These are phyloP conservation scores for Varroa destructor DNA, from an alignment of 1,140 invertebrate genomes.

Conservation along the genomic window DNA sequence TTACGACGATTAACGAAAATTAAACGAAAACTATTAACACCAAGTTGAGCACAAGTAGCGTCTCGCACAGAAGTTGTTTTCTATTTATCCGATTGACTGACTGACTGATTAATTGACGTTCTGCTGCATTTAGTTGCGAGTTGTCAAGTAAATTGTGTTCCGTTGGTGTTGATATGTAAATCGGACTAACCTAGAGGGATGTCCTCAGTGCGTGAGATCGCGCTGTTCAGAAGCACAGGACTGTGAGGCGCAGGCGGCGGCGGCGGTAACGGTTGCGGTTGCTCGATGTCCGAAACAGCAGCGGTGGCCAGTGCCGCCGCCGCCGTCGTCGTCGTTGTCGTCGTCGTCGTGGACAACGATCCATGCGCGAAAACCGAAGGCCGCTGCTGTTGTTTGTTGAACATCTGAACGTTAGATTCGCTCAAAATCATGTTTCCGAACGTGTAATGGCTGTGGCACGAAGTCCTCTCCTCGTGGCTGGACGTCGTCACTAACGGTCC, in stretches of 20 bases:
- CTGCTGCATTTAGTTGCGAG: too few relatives aligned
- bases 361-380: slow-evolving; percentile 22
- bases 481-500: too few relatives aligned
- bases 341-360: slow-evolving; percentile 5
- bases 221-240: not conserved
- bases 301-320: not conserved
- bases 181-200: slow-evolving; percentile 19
- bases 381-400: slow-evolving; percentile 22
- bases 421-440: slow-evolving; percentile 14
- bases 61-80: too few relatives aligned
- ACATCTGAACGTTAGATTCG: slow-evolving; percentile 26
- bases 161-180: too few relatives aligned
- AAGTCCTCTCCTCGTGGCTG: not conserved
- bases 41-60: too few relatives aligned
- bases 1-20: too few relatives aligned
- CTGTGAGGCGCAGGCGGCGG: not conserved
- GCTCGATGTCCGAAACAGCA: not conserved
- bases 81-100: too few relatives aligned
- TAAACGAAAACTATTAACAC: too few relatives aligned
- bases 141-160: too few relatives aligned
- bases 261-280: not conserved
- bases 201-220: not conserved
- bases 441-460: not conserved
- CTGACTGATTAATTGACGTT: too few relatives aligned
- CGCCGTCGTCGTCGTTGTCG: too few relatives aligned